A percentile compares a stretch with the other conserved stretches of the same genome.
phyloP scores from a whole-genome alignment of 2,888 invertebrate species.

The Norana najaformis region DNA sequence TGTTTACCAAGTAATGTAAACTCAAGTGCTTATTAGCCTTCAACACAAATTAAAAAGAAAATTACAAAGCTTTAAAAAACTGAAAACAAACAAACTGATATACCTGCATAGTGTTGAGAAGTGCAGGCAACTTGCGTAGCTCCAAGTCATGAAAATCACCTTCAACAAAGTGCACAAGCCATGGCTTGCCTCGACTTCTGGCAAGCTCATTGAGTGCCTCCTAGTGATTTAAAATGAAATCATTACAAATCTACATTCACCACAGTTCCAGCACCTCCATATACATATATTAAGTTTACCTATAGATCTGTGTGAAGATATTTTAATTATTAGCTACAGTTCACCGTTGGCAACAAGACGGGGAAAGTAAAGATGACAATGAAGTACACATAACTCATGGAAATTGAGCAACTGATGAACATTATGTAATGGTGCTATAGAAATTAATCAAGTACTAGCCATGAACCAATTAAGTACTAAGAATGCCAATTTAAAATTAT shows the following conservation, averaged over 20 bases:
- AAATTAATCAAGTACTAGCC: background rate
- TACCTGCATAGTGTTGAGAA: conserved; percentile 66
- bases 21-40: too few relatives aligned
- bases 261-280: background rate
- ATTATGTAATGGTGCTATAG: background rate
- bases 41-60: background rate
- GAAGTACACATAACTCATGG: too few relatives aligned
- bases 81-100: background rate
- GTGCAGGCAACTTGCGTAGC: conserved; percentile 69
- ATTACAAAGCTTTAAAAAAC: background rate
- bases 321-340: too few relatives aligned
- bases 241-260: background rate
- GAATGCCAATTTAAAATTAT: background rate
- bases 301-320: too few relatives aligned
- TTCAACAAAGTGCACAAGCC: conserved; percentile 63
- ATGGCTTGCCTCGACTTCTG: conserved; percentile 48
- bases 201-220: conserved; percentile 47
- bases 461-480: background rate
- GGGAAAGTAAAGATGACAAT: too few relatives aligned
- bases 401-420: too few relatives aligned
- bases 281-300: too few relatives aligned
- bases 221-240: conserved; percentile 43
- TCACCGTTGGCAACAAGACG: too few relatives aligned
- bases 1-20: too few relatives aligned
- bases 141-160: conserved; percentile 64